A percentile compares a stretch with the other conserved stretches of the same genome.
phyloP scores from a whole-genome alignment of 2,888 invertebrate species.

The Aromia moschata region DNA sequence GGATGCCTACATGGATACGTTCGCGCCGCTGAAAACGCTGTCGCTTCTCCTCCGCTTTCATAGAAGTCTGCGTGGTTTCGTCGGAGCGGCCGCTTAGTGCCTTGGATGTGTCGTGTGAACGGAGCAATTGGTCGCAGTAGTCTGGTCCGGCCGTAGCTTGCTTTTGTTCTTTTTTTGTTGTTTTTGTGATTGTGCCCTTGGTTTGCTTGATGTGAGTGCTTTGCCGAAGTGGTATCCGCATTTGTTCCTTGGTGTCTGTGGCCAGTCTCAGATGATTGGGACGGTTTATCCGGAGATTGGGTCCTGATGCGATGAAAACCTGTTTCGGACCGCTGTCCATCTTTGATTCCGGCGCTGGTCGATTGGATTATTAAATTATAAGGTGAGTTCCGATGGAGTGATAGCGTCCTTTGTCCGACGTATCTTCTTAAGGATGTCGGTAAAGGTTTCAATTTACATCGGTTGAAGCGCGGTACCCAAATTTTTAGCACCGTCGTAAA shows the following conservation, averaged over 20 bases:
- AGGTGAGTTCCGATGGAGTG: constrained; percentile 41
- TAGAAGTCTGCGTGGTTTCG: neutral
- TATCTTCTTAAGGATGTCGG: neutral
- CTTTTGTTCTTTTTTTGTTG: constrained; percentile 17
- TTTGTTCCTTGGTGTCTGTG: constrained; percentile 18
- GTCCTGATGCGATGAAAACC: constrained; percentile 23
- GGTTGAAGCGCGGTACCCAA: neutral
- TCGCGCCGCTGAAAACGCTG: constrained; percentile 8
- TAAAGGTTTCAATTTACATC: neutral
- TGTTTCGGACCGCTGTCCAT: constrained; percentile 16
- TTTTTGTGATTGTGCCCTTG: constrained; percentile 21
- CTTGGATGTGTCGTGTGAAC: neutral
- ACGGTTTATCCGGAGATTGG: constrained; percentile 14
- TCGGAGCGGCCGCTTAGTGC: neutral
- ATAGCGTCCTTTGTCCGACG: constrained; percentile 23
- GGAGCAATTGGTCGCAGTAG: neutral
- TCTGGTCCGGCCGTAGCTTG: neutral
- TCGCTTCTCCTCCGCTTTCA: constrained; percentile 3
- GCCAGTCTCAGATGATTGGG: constrained; percentile 15
- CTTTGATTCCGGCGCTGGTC: constrained; percentile 13
- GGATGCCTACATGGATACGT: constrained; percentile 2
- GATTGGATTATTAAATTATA: constrained; percentile 43
- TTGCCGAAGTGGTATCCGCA: constrained; percentile 15
- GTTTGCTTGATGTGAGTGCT: constrained; percentile 26
- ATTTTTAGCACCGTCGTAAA: too few species aligned